Evolutionary conservation across 2,797 vertebrate species (phyloP).

Genomic region (Poeciliopsis gracilis): DNA sequence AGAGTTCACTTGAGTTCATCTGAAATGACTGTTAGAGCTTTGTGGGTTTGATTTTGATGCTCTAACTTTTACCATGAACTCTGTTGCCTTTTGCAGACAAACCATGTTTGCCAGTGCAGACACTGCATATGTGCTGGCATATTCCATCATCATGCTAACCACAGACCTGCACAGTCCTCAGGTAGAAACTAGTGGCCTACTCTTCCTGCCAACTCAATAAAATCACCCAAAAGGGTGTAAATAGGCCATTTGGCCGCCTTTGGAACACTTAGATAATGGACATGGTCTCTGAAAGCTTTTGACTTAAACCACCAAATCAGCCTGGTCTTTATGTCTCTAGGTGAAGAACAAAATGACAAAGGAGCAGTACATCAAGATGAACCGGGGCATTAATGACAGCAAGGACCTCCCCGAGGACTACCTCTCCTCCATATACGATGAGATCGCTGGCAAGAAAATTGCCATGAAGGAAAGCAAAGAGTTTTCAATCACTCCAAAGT

Average conservation of each 20-base stretch:
- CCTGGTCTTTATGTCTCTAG: slow-evolving; percentile 60
- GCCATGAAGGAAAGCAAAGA: slow-evolving; percentile 99
- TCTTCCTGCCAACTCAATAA: background rate
- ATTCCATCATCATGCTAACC: slow-evolving; percentile 99
- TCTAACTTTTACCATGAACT: background rate
- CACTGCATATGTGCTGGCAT: slow-evolving; percentile 97
- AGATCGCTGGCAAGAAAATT: slow-evolving; percentile 98
- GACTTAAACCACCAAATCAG: background rate
- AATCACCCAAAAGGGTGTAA: background rate
- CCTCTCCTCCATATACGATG: slow-evolving; percentile 96
- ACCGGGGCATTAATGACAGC: slow-evolving; percentile 98
- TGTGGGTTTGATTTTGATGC: background rate
- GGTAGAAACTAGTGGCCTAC: slow-evolving; percentile 74
- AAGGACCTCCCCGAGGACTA: slow-evolving; percentile 99
- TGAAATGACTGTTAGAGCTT: background rate
- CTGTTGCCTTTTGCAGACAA: slow-evolving; percentile 83
- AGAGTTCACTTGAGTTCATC: no score
- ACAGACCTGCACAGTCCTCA: slow-evolving; percentile 99
- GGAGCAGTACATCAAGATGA: slow-evolving; percentile 99
- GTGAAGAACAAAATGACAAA: slow-evolving; percentile 99
- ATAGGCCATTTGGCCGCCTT: background rate
- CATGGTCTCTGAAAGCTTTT: background rate
- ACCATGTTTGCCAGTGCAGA: slow-evolving; percentile 98
- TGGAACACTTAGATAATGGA: background rate
- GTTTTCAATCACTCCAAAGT: slow-evolving; percentile 87